Percentiles rank a stretch among this genome's conserved stretches.
phyloP scores from a whole-genome alignment of 2,113 vertebrate species.

The Probosciger aterrimus region DNA sequence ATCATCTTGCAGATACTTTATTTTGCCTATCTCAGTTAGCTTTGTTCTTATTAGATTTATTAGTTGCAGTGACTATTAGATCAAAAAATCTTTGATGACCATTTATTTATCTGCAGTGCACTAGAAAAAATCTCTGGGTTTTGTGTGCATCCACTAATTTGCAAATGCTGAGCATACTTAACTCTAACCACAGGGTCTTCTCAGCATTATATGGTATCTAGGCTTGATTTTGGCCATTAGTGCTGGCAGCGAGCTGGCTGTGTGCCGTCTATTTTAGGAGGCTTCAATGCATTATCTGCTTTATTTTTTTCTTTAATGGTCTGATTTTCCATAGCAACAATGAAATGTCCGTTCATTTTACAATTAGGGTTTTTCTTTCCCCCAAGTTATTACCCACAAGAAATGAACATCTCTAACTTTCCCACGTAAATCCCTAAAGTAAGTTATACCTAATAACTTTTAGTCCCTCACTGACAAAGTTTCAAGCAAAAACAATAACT shows the following conservation, averaged over 20 bases:
- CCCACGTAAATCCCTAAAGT: slow-evolving; percentile 66
- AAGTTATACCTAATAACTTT: slow-evolving; percentile 72
- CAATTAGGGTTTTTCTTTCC: not conserved
- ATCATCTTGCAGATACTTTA: not conserved
- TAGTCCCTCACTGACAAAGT: slow-evolving; percentile 72
- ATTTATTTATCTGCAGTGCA: slow-evolving; percentile 14
- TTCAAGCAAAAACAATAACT: slow-evolving; percentile 81
- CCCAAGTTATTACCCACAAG: slow-evolving; percentile 39
- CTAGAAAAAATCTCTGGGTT: not conserved
- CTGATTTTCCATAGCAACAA: not conserved
- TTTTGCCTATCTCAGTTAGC: not conserved
- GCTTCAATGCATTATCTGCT: not conserved
- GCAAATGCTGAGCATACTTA: not conserved
- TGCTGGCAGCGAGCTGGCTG: not conserved
- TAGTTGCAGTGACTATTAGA: not conserved
- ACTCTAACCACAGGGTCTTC: not conserved
- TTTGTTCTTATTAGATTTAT: slow-evolving; percentile 18
- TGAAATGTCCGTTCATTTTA: slow-evolving; percentile 1
- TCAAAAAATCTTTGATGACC: slow-evolving; percentile 27
- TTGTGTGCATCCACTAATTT: not conserved
- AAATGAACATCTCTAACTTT: slow-evolving; percentile 41
- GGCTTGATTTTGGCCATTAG: not conserved
- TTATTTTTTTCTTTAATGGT: not conserved
- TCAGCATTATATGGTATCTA: not conserved
- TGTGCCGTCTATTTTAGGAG: not conserved